Percentiles rank a stretch among this genome's conserved stretches.
These are phyloP conservation scores for Euplexia lucipara DNA, from an alignment of 2,888 invertebrate species.

Conservation along the genomic window DNA sequence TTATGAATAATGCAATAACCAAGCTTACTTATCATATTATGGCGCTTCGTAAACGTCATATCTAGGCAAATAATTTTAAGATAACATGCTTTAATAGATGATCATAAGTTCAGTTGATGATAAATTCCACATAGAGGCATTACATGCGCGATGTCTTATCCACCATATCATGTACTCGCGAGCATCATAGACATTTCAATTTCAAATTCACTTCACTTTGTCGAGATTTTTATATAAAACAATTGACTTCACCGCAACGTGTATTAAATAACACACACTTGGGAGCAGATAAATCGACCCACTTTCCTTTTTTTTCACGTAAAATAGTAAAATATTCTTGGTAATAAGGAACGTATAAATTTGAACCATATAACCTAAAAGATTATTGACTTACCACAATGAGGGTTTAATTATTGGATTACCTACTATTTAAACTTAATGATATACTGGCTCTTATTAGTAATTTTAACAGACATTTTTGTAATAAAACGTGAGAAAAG, in stretches of 20 bases:
- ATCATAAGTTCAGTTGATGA: too few relatives aligned
- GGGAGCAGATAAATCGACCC: too few relatives aligned
- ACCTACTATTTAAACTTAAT: too few relatives aligned
- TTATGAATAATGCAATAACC: slow-evolving; percentile 17
- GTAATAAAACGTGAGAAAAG: too few relatives aligned
- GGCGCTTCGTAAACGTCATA: not conserved
- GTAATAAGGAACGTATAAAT: too few relatives aligned
- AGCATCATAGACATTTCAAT: slow-evolving; percentile 20
- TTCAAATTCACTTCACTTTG: slow-evolving; percentile 29
- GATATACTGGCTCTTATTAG: too few relatives aligned
- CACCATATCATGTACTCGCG: slow-evolving; percentile 52
- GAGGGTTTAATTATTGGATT: too few relatives aligned
- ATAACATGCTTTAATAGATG: not conserved
- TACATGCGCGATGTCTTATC: slow-evolving; percentile 43
- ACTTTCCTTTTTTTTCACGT: too few relatives aligned
- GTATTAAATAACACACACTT: slow-evolving; percentile 25
- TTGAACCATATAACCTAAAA: too few relatives aligned
- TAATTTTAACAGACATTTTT: too few relatives aligned
- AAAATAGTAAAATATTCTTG: too few relatives aligned
- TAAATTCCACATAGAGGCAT: slow-evolving; percentile 14
- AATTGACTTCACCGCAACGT: slow-evolving; percentile 28
- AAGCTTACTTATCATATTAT: slow-evolving; percentile 4
- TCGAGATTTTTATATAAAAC: slow-evolving; percentile 29
- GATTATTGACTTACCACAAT: too few relatives aligned
- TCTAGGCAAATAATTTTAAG: not conserved